Conservation (phyloP, 2,888 invertebrate species). For the Ceratothoa steindachneri region DNA sequence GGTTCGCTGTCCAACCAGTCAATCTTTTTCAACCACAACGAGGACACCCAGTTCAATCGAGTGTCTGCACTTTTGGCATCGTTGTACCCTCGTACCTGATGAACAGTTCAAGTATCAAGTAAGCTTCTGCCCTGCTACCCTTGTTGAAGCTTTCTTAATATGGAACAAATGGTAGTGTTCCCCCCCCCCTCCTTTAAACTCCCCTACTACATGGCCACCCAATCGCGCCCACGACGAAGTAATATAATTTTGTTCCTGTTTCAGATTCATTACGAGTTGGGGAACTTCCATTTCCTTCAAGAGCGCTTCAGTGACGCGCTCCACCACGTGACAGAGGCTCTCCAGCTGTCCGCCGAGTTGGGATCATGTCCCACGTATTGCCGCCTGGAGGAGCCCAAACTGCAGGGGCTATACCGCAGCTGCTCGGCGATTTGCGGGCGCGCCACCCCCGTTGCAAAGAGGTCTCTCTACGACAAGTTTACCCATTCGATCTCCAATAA, state of each 20-base stretch:
- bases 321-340: slow-evolving; percentile 42
- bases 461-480: slow-evolving; percentile 39
- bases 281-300: slow-evolving; percentile 41
- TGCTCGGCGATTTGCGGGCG: slow-evolving; percentile 44
- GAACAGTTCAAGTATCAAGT: slow-evolving; percentile 46
- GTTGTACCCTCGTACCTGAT: slow-evolving; percentile 28
- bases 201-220: no score
- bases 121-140: no score
- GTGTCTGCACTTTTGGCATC: neutral
- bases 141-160: neutral
- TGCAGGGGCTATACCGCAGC: slow-evolving; percentile 30
- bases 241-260: no score
- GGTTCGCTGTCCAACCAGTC: neutral
- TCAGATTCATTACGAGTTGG: slow-evolving; percentile 46
- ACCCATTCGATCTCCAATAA: slow-evolving; percentile 22
- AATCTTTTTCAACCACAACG: neutral
- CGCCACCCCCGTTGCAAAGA: slow-evolving; percentile 31
- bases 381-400: slow-evolving; percentile 19
- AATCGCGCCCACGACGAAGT: no score
- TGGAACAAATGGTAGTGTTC: neutral
- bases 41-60: neutral
- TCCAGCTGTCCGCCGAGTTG: slow-evolving; percentile 26
- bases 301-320: slow-evolving; percentile 42
- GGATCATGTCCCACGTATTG: slow-evolving; percentile 31
- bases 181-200: no score